Conservation (phyloP, 2,113 vertebrate species). For the Grantiella picta region DNA sequence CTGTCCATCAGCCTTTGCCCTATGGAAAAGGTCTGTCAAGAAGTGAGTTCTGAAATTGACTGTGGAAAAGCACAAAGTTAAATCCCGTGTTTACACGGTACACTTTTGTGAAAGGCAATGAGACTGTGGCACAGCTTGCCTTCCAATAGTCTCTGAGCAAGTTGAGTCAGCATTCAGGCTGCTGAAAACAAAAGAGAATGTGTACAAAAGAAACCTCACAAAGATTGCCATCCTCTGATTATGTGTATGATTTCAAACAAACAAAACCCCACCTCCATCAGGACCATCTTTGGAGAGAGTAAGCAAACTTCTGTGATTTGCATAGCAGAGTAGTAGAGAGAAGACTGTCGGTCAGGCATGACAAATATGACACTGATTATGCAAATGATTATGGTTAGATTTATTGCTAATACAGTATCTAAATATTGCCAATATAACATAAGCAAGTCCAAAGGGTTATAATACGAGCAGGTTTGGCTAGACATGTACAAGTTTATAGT, state of each 20-base stretch:
- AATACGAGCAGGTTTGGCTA: background rate
- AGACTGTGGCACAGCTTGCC: background rate
- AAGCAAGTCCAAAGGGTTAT: background rate
- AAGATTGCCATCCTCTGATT: background rate
- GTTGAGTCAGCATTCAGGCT: background rate
- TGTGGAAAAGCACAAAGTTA: background rate
- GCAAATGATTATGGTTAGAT: background rate
- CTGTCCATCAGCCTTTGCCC: background rate
- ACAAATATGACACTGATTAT: background rate
- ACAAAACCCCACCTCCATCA: fast-evolving
- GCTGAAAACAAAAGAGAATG: background rate
- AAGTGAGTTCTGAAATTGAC: background rate
- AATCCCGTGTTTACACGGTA: background rate
- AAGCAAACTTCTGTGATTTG: background rate
- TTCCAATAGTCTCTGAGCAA: background rate
- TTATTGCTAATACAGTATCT: background rate
- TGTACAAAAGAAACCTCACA: background rate
- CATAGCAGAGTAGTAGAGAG: background rate
- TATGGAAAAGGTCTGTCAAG: background rate
- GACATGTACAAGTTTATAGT: background rate
- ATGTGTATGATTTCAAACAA: background rate
- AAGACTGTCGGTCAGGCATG: background rate
- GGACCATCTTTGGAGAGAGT: background rate
- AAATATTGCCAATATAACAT: background rate
- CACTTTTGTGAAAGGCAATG: background rate